Evolutionary conservation across 2,888 invertebrate genomes (phyloP), one percentile per base, ranked within the genome.

Genomic region (Caenorhabditis angaria): DNA sequence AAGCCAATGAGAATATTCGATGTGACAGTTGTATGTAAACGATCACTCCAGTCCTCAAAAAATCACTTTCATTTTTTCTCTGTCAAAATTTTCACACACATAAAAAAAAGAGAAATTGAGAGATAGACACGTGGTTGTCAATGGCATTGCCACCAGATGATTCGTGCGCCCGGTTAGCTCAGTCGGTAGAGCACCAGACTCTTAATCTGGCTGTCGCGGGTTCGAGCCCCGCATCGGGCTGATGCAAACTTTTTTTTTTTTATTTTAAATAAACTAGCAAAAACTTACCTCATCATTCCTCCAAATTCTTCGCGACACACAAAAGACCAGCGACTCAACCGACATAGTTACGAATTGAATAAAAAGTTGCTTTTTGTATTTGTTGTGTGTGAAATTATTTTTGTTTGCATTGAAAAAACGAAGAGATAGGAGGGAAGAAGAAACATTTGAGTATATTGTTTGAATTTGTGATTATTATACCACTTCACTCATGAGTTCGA

Each of bases 141-240:
- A 50, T 18, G 51, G 12, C 22, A 29, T n/a, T 29, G 18, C 48
- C 28, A 28, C 50, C 25, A 28, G 57, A 48, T 56, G 47, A 1
- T 24, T 6, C 24, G 6, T 6, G 61, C 63, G 81, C 77, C 80
- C 81, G 82, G 82, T 83, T 83, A 83, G 82, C 82, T 83, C 82
- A 83, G 82, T 83, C 81, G 82, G 83, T 82, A 83, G 83, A 83
- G 83, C 83, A 83, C 83, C 83, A 83, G 82, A 83, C 83, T 83
- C 83, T 83, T 83, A 83, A 82, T 82, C 82, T 83, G 83, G 83
- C 77, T 82, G 82, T 82, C 82, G 81, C 82, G 82, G 83, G 82
- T 82, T 83, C 82, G 83, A 83, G 83, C 82, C 82, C 82, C 83
- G 81, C 80, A 82, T 83, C 79, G 82, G 80, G 82, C 82, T 82